Conservation (phyloP, 1,140 invertebrate species). For the Latrodectus geometricus region DNA sequence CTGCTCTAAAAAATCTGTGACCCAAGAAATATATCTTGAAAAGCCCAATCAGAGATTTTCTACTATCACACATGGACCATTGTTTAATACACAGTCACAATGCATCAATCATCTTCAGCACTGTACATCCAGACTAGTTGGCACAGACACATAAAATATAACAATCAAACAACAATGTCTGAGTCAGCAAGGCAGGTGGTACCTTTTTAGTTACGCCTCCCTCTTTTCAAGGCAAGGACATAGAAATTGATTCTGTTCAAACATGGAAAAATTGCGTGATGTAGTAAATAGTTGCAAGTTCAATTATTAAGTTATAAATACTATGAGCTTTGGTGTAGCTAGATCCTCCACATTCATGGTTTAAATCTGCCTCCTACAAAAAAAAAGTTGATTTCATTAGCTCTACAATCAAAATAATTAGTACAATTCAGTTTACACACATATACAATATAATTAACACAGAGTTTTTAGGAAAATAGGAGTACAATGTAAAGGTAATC, state of each 20-base stretch:
- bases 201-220: background rate
- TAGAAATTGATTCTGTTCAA: slow-evolving; percentile 28
- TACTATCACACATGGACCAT: slow-evolving; percentile 53
- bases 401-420: background rate
- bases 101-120: background rate
- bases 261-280: slow-evolving; percentile 31
- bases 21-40: background rate
- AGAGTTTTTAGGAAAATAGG: too few species aligned
- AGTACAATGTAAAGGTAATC: too few species aligned
- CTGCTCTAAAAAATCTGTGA: slow-evolving; percentile 24
- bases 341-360: slow-evolving; percentile 48
- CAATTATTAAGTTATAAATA: slow-evolving; percentile 52
- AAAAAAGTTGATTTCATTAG: background rate
- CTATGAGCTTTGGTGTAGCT: slow-evolving; percentile 27
- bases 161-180: slow-evolving; percentile 56
- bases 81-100: slow-evolving; percentile 16
- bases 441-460: too few species aligned
- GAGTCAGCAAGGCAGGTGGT: slow-evolving; percentile 56
- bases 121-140: slow-evolving; percentile 53
- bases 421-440: too few species aligned
- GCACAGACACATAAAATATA: slow-evolving; percentile 58
- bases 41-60: slow-evolving; percentile 17
- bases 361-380: slow-evolving; percentile 54
- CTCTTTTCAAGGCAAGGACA: slow-evolving; percentile 37
- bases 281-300: slow-evolving; percentile 20